Base-by-base conservation (phyloP, 37 sponge, comb jelly and placozoan genomes). In the Cliona cf. orientalis region DNA sequence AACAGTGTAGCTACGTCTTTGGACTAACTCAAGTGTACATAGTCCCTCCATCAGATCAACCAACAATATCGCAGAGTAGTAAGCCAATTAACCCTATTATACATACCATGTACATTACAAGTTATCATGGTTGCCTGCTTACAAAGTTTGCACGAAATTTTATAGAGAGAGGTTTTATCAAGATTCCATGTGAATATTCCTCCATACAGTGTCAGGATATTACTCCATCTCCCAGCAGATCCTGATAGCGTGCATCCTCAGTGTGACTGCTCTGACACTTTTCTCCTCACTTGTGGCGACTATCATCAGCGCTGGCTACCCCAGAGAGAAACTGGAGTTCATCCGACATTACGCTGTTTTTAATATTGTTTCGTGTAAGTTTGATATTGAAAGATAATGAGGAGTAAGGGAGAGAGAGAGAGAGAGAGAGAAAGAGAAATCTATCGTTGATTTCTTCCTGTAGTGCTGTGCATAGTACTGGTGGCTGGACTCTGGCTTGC, bases 341-440 rank as follows among this genome's bases (percentile, higher is more conserved):
- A 71, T 93, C 35, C 45, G 93, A 76, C 90, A 93, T 78, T 93
- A 74, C 31, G 79, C 93, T 38, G 82, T 93, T 35, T 93, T 93
- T 61, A 93, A 93, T 60, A 81, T 93, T 57, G 86, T 93, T 0
- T 93, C 93, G 58, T 85, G 93, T 93, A 60, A 81, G 93, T 71
- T 17, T 4, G 42, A 19, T 67, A 6, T 28, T 35, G 5, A 21
- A 21, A 29, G 40, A 33, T 31, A 5, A 25, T 40, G 7, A 32
- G 58, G 12, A 32, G 2, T 45, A 25, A 63, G 11, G 44, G 14
- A 11, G 40, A 40, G 28, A 83, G 9, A 80, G 28, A 74, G 19
- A 64, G 32, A 42, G 17, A 33, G 28, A 83, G 25, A 29, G 38
- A 43, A 37, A 6, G 34, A 64, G 6, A 67, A 38, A 67, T 34